phyloP scores from a whole-genome alignment of 2,888 invertebrate genomes.

The Gandaritis pyraliata region DNA sequence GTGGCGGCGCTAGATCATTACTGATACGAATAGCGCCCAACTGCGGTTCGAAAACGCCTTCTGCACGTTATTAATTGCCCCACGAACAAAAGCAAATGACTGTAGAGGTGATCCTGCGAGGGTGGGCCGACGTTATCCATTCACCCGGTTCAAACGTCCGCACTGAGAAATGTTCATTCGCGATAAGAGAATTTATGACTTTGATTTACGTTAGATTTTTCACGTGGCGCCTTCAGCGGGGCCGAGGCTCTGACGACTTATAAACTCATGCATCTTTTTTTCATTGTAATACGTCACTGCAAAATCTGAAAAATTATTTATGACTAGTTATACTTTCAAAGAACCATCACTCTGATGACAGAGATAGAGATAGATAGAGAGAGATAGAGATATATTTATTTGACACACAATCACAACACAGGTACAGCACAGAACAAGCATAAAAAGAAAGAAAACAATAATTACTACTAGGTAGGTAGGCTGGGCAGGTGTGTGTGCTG shows the following conservation, averaged over 20 bases:
- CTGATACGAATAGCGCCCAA: conserved; percentile 76
- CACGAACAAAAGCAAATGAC: conserved; percentile 84
- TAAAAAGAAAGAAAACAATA: no score
- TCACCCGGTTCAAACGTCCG: conserved; percentile 79
- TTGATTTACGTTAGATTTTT: conserved; percentile 82
- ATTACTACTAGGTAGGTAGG: no score
- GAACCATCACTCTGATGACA: no score
- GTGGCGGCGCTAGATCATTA: conserved; percentile 74
- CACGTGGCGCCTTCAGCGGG: conserved; percentile 69
- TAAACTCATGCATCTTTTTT: background rate
- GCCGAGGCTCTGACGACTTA: conserved; percentile 41
- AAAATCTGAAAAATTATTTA: no score
- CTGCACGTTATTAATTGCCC: conserved; percentile 82
- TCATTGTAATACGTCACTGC: no score
- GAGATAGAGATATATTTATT: no score
- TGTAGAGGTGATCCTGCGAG: conserved; percentile 81
- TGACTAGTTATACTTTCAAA: no score
- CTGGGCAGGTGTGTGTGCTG: no score
- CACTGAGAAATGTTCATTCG: conserved; percentile 84
- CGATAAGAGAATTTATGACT: conserved; percentile 83
- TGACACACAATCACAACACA: no score
- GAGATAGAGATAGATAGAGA: no score
- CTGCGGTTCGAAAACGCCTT: conserved; percentile 77
- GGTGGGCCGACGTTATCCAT: conserved; percentile 82
- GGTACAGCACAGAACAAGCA: no score